Evolutionary conservation across 2,113 vertebrate species (phyloP), one percentile per base, ranked within the genome.

Genomic region (Sapayoa aenigma): DNA sequence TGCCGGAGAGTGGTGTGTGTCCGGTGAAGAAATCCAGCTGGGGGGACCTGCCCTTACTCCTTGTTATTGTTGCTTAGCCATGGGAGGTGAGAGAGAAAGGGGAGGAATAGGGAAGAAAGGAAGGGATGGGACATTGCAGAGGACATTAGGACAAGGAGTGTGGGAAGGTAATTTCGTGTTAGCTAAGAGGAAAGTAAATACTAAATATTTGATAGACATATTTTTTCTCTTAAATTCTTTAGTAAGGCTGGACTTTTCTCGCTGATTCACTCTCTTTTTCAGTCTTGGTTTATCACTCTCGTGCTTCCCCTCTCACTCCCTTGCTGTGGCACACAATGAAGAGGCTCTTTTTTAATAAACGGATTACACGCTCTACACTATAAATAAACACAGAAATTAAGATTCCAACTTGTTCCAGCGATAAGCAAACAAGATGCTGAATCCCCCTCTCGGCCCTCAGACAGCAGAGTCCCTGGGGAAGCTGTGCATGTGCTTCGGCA

Each of bases 121-220:
- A 42, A 80, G n/a, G 37, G n/a, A 62, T 14, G 53, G 84, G 74
- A 62, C 68, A 60, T 39, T 14, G 6, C 39, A 27, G 65, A 71
- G 75, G 79, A 74, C 52, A 11, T 68, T 37, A 67, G 52, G 68
- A 79, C 72, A 74, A 81, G 55, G 63, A 50, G 76, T 28, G n/a
- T 84, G 59, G 67, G 56, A 87, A 90, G 56, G 73, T 95, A 90
- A 90, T 89, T 87, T 58, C 23, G 2, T 93, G 67, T 96, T 94
- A 93, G 90, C 82, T 74, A 89, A 90, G 76, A 52, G 63, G 47
- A 95, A 93, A 87, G 87, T 80, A 96, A 96, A 94, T 62, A 93
- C 82, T 96, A 94, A 97, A 96, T 97, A 97, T 97, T 97, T 97
- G 84, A 97, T 97, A 77, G 95, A 68, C 11, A 4, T 85, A 91